A percentile compares a stretch with the other conserved stretches of the same genome.
phyloP scores from a whole-genome alignment of 2,113 vertebrate species.

The Abramis brama region DNA sequence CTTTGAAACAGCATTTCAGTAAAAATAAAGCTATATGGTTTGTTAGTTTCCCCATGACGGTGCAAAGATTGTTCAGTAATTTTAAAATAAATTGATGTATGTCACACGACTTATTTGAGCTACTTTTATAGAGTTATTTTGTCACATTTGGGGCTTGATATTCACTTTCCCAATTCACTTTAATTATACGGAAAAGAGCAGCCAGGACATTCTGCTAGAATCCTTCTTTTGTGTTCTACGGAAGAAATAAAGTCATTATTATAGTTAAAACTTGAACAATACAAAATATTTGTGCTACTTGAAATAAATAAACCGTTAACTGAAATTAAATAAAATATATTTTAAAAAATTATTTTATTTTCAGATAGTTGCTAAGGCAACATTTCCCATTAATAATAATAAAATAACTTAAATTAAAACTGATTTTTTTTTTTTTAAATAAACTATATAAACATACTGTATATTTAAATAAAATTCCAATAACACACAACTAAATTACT shows the following conservation, averaged over 20 bases:
- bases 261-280: not conserved
- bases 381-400: not conserved
- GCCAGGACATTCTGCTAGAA: not conserved
- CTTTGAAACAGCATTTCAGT: not conserved
- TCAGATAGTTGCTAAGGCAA: no score
- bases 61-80: not conserved
- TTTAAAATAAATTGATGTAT: not conserved
- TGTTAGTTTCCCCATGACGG: not conserved
- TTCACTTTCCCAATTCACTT: not conserved
- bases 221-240: not conserved
- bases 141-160: not conserved
- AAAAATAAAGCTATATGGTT: constrained; percentile 18
- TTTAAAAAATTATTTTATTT: no score
- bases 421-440: no score
- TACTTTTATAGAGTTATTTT: not conserved
- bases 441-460: not conserved
- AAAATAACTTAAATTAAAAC: no score
- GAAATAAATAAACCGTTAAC: not conserved
- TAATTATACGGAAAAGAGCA: not conserved
- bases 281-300: not conserved
- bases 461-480: not conserved
- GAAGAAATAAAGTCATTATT: not conserved
- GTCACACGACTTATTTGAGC: not conserved
- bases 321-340: no score
- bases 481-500: not conserved